These are phyloP conservation scores for Tachina fera DNA, from an alignment of 2,888 invertebrate species.

Conservation along the genomic window DNA sequence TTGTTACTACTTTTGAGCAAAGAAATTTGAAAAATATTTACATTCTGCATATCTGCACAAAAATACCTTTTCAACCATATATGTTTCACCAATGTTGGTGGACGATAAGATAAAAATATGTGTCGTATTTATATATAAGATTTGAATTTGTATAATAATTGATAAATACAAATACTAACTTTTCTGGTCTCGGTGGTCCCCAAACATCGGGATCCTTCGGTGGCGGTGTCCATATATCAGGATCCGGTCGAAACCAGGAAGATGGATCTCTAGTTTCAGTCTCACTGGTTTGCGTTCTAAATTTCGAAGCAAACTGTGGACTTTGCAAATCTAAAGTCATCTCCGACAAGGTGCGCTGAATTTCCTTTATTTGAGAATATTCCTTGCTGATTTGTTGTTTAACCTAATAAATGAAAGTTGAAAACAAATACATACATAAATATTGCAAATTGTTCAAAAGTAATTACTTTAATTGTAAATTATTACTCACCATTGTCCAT, in stretches of 20 bases:
- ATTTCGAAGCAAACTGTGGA: slow-evolving; percentile 83
- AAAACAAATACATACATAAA: neutral
- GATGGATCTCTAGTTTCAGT: slow-evolving; percentile 82
- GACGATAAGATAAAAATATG: too few relatives aligned
- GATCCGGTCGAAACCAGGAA: slow-evolving; percentile 87
- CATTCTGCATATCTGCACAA: too few relatives aligned
- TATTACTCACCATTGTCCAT: slow-evolving; percentile 91
- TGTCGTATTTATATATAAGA: too few relatives aligned
- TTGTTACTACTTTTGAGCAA: too few relatives aligned
- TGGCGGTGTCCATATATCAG: slow-evolving; percentile 90
- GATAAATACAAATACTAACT: slow-evolving; percentile 84
- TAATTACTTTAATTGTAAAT: neutral
- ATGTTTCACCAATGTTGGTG: too few relatives aligned
- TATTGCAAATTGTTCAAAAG: neutral
- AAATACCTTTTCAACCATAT: too few relatives aligned
- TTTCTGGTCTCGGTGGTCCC: slow-evolving; percentile 92
- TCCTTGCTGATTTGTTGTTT: slow-evolving; percentile 94
- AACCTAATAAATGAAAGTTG: slow-evolving; percentile 85
- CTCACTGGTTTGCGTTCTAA: slow-evolving; percentile 79
- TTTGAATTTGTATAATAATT: too few relatives aligned
- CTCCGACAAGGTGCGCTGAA: slow-evolving; percentile 82
- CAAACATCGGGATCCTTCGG: slow-evolving; percentile 92
- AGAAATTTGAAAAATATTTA: too few relatives aligned
- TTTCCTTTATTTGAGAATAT: slow-evolving; percentile 94
- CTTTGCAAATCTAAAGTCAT: slow-evolving; percentile 82